Evolutionary conservation across 1,140 invertebrate genomes (phyloP), one percentile per base, ranked within the genome.

Genomic region (Plutomurus gul): DNA sequence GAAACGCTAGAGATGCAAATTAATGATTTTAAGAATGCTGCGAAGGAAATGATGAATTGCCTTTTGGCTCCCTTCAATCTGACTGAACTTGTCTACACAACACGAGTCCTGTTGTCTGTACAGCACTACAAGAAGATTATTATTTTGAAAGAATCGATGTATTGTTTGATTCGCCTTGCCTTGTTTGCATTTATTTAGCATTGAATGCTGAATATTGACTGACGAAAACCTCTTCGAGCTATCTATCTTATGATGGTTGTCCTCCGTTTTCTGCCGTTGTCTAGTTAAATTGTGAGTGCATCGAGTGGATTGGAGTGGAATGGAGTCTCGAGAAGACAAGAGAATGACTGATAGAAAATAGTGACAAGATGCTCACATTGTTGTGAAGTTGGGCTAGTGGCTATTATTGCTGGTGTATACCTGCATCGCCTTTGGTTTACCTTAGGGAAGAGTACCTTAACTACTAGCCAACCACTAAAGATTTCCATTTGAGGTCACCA

Each of bases 151-250:
- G 56, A 65, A 65, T 65, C 36, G 56, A 65, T 16, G 25, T 27
- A 65, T 65, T 65, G 56, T 65, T 65, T 33, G 56, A 65, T n/a
- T 65, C 56, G 25, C 56, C 25, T 65, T 65, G 25, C 56, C 56
- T 65, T 65, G 56, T 65, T 65, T 65, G 13, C 56, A 65, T 65
- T 65, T 65, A 16, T n/a, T 65, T 65, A 65, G 56, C 56, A 65
- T 65, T 65, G 56, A 65, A 65, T 33, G 30, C 36, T 65, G 56
- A 65, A 65, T 33, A n/a, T 65, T 65, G 56, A 36, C 56, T 25
- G 33, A 60, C 51, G 51, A 49, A 49, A 16, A 65, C 30, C 56
- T 65, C 36, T 30, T 65, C 56, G 30, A n/a, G 30, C 56, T 30
- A 65, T 65, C n/a, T n/a, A n/a, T n/a, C n/a, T n/a, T n/a, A n/a